Evolutionary conservation across 1,140 invertebrate species (phyloP).

Genomic region (Drosophila pectinifera): DNA sequence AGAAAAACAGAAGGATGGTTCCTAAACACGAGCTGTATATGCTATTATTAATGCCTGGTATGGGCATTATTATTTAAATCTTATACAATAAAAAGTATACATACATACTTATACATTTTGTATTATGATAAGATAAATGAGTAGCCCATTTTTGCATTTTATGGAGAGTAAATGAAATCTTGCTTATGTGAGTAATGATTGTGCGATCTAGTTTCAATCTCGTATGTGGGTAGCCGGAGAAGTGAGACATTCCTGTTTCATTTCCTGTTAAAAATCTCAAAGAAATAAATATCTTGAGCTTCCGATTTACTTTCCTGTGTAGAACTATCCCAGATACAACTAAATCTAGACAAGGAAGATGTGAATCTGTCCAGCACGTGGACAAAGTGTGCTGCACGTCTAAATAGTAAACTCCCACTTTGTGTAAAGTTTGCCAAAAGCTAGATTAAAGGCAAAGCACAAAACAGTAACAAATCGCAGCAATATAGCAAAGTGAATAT

Average conservation of each 20-base stretch:
- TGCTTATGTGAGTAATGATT: conserved; percentile 2
- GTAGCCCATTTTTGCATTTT: not conserved
- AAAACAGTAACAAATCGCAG: conserved; percentile 64
- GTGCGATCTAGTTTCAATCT: conserved; percentile 5
- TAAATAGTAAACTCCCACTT: not conserved
- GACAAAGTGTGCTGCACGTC: conserved; percentile 45
- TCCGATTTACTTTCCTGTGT: not conserved
- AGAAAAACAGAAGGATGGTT: not conserved
- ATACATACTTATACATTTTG: no score
- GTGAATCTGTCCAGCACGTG: conserved; percentile 43
- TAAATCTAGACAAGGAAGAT: conserved; percentile 17
- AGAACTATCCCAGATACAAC: conserved; percentile 48
- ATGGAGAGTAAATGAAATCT: not conserved
- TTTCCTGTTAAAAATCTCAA: not conserved
- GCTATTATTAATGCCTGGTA: not conserved
- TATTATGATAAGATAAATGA: conserved; percentile 2
- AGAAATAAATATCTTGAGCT: no score
- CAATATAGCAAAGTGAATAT: conserved; percentile 37
- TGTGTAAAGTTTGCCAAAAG: conserved; percentile 27
- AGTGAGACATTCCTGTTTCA: not conserved
- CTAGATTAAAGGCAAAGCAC: conserved; percentile 46
- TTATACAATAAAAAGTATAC: not conserved
- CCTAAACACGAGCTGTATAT: not conserved
- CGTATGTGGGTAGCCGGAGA: conserved; percentile 1
- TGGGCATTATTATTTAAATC: no score